phyloP scores from a whole-genome alignment of 2,113 vertebrate genomes.

The Caranx ignobilis region DNA sequence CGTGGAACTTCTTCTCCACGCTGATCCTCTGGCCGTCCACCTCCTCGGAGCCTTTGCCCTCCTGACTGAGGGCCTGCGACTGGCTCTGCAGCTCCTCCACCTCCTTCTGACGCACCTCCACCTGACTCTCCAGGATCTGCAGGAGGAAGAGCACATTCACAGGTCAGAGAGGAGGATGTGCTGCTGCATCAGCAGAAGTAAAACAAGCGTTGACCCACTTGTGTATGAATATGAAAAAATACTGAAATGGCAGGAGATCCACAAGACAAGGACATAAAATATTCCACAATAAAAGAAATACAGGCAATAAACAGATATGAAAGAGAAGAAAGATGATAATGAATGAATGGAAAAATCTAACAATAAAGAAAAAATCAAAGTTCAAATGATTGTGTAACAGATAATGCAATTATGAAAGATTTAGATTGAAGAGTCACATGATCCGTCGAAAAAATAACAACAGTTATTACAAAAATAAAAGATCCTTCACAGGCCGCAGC shows the following conservation, averaged over 20 bases:
- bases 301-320: too few species aligned
- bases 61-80: constrained; percentile 90
- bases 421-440: too few species aligned
- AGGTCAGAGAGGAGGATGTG: not conserved
- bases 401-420: not conserved
- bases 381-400: not conserved
- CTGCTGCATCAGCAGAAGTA: not conserved
- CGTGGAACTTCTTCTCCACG: constrained; percentile 92
- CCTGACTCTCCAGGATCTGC: constrained; percentile 95
- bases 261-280: too few species aligned
- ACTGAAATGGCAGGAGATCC: too few species aligned
- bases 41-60: constrained; percentile 95
- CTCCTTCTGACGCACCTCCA: constrained; percentile 96
- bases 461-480: not conserved
- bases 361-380: too few species aligned
- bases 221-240: not conserved
- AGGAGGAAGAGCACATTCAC: not conserved
- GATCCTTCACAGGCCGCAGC: constrained; percentile 1
- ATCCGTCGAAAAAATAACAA: not conserved
- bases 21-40: constrained; percentile 91
- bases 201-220: not conserved
- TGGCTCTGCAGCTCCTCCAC: constrained; percentile 88
- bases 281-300: not conserved
- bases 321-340: not conserved
- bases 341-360: not conserved